Percentiles rank a stretch among this genome's conserved stretches.
Evolutionary conservation across 2,797 vertebrate species (phyloP).

Genomic region (Gymnodraco acuticeps): DNA sequence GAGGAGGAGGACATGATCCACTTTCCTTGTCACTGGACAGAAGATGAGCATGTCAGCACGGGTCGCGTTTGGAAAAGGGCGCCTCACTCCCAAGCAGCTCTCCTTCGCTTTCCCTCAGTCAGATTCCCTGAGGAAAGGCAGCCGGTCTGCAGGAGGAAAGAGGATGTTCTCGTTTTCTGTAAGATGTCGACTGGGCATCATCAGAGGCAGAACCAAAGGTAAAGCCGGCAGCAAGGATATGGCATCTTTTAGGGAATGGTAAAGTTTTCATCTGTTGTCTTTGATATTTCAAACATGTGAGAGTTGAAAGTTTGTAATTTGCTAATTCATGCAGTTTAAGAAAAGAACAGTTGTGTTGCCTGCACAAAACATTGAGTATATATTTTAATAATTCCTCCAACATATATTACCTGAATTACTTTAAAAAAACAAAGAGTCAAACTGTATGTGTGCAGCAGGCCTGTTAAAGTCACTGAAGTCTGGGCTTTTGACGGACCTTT

Average conservation of each 20-base stretch:
- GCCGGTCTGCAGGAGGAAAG: constrained; percentile 67
- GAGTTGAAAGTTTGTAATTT: not conserved
- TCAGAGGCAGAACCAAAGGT: constrained; percentile 83
- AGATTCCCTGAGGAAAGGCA: constrained; percentile 72
- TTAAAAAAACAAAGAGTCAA: not conserved
- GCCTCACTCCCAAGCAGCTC: constrained; percentile 69
- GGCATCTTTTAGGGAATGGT: not conserved
- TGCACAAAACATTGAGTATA: not conserved
- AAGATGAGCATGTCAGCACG: constrained; percentile 74
- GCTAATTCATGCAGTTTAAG: not conserved
- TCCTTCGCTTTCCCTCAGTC: constrained; percentile 64
- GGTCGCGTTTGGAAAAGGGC: constrained; percentile 68
- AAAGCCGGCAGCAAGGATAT: constrained; percentile 26
- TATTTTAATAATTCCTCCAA: not conserved
- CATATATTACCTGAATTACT: not conserved
- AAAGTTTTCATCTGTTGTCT: not conserved
- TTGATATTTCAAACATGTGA: not conserved
- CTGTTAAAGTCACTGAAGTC: constrained; percentile 7
- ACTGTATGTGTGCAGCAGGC: constrained; percentile 2
- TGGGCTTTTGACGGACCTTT: not conserved
- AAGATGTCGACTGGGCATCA: constrained; percentile 84
- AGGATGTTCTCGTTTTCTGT: constrained; percentile 85
- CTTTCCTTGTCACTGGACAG: constrained; percentile 36
- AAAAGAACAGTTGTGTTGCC: not conserved
- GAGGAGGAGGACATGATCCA: constrained; percentile 34